These are phyloP conservation scores for Mesoligia furuncula DNA, from an alignment of 2,888 invertebrate species.

Conservation along the genomic window DNA sequence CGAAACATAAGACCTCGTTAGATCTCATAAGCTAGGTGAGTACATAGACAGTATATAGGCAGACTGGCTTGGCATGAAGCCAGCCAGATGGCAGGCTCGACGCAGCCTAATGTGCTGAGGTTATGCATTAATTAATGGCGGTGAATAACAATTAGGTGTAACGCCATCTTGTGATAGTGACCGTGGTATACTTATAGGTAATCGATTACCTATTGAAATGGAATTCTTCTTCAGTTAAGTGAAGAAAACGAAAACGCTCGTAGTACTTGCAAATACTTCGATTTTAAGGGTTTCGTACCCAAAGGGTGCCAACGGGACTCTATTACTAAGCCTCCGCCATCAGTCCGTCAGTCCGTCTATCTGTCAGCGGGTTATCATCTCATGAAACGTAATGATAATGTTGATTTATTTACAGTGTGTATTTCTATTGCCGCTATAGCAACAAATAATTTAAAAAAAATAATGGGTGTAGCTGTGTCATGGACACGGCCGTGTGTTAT, in stretches of 20 bases:
- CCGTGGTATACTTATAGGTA: too few species aligned
- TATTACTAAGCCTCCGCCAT: background rate
- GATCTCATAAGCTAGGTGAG: slow-evolving; percentile 28
- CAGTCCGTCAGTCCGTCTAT: too few species aligned
- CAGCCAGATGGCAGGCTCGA: slow-evolving; percentile 50
- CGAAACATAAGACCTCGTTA: slow-evolving; percentile 20
- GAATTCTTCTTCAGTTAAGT: background rate
- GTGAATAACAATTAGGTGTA: slow-evolving; percentile 48
- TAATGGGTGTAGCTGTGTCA: too few species aligned
- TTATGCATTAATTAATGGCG: slow-evolving; percentile 49
- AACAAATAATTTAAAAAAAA: background rate
- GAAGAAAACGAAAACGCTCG: background rate
- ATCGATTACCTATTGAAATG: background rate
- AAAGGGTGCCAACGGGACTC: background rate
- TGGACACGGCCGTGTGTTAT: too few species aligned
- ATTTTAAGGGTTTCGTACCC: background rate
- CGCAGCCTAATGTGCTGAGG: slow-evolving; percentile 46
- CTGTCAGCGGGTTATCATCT: too few species aligned
- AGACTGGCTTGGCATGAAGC: slow-evolving; percentile 49
- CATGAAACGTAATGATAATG: too few species aligned
- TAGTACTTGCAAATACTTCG: background rate
- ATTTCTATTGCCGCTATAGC: background rate
- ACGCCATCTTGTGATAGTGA: slow-evolving; percentile 32
- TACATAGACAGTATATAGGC: slow-evolving; percentile 35
- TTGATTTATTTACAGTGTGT: too few species aligned